These are phyloP conservation scores for Dissostichus mawsoni DNA, from an alignment of 2,113 vertebrate species.

Conservation along the genomic window DNA sequence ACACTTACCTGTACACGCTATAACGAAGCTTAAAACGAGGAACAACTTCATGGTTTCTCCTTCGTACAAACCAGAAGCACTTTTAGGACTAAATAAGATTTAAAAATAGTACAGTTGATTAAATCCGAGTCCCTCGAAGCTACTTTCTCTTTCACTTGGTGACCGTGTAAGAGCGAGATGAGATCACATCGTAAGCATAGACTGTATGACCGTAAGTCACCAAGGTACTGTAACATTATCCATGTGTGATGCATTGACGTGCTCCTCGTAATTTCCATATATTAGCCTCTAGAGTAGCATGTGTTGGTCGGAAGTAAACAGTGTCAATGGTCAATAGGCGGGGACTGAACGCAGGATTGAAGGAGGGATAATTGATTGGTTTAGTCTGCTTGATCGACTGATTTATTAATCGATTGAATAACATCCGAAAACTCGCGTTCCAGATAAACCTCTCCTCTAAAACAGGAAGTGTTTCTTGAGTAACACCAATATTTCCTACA, in stretches of 20 bases:
- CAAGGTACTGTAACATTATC: too few relatives aligned
- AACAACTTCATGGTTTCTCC: neutral
- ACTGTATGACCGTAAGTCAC: too few relatives aligned
- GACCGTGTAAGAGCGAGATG: neutral
- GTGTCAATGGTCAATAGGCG: neutral
- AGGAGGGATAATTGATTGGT: neutral
- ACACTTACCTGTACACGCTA: conserved; percentile 34
- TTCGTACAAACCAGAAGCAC: too few relatives aligned
- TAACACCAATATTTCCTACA: neutral
- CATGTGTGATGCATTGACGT: conserved; percentile 1
- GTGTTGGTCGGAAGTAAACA: neutral
- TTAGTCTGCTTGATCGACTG: too few relatives aligned
- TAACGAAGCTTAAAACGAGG: neutral
- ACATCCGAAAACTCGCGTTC: neutral
- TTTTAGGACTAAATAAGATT: rapidly evolving
- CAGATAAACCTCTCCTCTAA: neutral
- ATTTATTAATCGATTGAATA: too few relatives aligned
- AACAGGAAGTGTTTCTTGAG: too few relatives aligned
- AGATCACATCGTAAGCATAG: too few relatives aligned
- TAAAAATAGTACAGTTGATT: rapidly evolving
- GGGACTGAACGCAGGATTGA: neutral
- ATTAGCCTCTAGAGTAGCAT: neutral
- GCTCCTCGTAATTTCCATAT: neutral
- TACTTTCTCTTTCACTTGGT: neutral
- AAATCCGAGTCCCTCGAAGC: neutral